These are phyloP conservation scores for Neodiprion pinetum DNA, from an alignment of 1,140 invertebrate genomes.

Conservation along the genomic window DNA sequence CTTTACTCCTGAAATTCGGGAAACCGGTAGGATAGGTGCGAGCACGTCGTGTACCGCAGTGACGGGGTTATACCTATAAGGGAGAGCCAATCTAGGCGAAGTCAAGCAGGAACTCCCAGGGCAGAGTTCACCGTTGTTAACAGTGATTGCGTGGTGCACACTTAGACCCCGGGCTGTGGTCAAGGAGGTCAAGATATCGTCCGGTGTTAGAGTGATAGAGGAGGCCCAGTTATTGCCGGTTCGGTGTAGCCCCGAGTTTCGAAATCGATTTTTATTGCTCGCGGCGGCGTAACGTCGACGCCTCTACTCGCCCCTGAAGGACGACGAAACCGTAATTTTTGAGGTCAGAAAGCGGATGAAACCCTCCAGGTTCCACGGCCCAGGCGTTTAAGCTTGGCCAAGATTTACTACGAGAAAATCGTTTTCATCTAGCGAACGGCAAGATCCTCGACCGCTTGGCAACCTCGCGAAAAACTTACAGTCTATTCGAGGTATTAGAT, in stretches of 20 bases:
- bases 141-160: conserved; percentile 3
- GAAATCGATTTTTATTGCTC: conserved; percentile 2
- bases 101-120: neutral
- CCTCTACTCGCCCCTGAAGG: neutral
- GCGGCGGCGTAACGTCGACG: neutral
- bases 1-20: too few species aligned
- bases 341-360: neutral
- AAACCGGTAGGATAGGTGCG: too few species aligned
- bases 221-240: neutral
- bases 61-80: neutral
- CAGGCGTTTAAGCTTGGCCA: too few species aligned
- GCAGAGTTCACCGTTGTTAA: conserved; percentile 7
- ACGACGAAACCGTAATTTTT: neutral
- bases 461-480: too few species aligned
- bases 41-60: too few species aligned
- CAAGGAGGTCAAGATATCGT: conserved; percentile 1
- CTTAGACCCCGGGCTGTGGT: neutral
- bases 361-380: neutral
- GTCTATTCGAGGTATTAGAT: too few species aligned
- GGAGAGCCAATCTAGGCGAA: neutral
- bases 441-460: too few species aligned
- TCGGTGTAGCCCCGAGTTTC: neutral
- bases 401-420: too few species aligned
- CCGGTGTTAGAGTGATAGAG: neutral
- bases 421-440: too few species aligned